Evolutionary conservation across 2,888 invertebrate species (phyloP).

Genomic region (Macropis europaea): DNA sequence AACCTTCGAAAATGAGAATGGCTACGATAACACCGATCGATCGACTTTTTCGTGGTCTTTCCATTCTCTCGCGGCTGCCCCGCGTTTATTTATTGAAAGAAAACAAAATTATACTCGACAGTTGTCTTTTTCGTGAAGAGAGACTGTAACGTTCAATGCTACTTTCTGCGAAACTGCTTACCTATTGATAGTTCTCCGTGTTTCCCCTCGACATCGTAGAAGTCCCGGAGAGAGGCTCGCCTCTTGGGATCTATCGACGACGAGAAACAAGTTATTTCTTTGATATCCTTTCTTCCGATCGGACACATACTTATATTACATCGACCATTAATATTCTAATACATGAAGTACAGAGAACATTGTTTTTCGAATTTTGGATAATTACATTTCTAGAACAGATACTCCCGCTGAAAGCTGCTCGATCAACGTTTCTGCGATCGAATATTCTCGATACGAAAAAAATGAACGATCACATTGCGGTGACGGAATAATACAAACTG

Average conservation of each 20-base stretch:
- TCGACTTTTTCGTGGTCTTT: neutral
- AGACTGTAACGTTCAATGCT: neutral
- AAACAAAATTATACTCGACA: no score
- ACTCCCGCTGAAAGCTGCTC: no score
- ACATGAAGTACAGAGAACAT: neutral
- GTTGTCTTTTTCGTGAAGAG: neutral
- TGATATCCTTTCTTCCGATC: neutral
- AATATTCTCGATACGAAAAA: no score
- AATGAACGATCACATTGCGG: neutral
- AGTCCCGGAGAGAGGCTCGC: neutral
- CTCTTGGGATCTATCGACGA: neutral
- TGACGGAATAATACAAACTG: no score
- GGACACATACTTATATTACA: neutral
- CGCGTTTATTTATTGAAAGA: no score
- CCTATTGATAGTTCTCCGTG: neutral
- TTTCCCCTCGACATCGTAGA: neutral
- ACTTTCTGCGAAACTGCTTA: neutral
- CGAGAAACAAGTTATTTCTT: neutral
- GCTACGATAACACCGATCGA: neutral
- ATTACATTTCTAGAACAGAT: no score
- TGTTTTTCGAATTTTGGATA: no score
- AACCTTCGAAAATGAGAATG: slow-evolving; percentile 2
- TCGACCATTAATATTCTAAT: neutral
- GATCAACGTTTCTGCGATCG: no score
- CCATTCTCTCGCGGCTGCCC: neutral